phyloP scores from a whole-genome alignment of 2,113 vertebrate species.

The Martes martes region DNA sequence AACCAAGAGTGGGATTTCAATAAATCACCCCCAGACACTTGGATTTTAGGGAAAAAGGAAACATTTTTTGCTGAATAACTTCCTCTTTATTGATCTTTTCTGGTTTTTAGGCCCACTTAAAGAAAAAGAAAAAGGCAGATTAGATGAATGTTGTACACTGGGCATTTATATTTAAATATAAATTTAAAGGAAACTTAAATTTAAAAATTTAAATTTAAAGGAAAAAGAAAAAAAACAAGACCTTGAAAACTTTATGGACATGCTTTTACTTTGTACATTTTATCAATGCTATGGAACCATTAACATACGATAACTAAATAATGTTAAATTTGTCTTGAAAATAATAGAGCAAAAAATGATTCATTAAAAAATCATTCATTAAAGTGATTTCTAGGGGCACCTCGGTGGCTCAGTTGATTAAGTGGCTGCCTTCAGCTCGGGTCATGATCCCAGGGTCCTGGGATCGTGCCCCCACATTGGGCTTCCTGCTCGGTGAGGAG shows the following conservation, averaged over 20 bases:
- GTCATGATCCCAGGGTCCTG: too few species aligned
- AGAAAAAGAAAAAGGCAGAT: background rate
- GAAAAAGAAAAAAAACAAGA: background rate
- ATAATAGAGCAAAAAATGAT: background rate
- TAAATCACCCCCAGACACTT: background rate
- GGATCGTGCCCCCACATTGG: too few species aligned
- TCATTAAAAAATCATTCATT: background rate
- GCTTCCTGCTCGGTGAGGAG: too few species aligned
- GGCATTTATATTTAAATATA: background rate
- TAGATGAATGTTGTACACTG: background rate
- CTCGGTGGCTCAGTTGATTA: too few species aligned
- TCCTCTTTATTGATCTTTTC: background rate
- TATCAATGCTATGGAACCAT: background rate
- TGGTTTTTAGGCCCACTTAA: background rate
- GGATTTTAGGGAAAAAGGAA: background rate
- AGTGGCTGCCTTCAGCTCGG: rapidly evolving
- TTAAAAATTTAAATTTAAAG: background rate
- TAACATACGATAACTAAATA: background rate
- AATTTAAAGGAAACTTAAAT: background rate
- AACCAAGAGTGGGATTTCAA: background rate
- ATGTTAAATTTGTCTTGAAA: background rate
- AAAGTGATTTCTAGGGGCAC: background rate
- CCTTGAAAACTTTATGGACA: background rate
- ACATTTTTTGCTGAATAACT: background rate
- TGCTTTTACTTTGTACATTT: background rate